Evolutionary conservation across 1,140 invertebrate genomes (phyloP), one percentile per base, ranked within the genome.

Genomic region (Globodera rostochiensis): DNA sequence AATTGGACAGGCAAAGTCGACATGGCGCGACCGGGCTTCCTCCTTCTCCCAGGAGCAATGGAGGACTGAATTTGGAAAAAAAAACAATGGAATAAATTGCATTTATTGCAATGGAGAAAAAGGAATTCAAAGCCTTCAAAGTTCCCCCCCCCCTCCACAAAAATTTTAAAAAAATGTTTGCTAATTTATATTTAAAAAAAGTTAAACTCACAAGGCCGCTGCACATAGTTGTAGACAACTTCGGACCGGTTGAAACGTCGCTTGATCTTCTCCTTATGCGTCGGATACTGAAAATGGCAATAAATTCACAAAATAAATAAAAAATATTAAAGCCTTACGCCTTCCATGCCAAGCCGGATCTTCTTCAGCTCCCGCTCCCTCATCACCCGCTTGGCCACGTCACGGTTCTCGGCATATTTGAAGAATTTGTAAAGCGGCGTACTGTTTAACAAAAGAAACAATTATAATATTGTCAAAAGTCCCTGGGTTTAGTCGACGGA

Each of bases 41-140:
- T 99, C 97, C 86, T 99, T 99, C 90, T 99, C 98, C 98, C 98
- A 99, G 0, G 96, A 98, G 95, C 99, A 98, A 86, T 97, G 95
- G 70, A 99, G 95, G 90, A 99, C 76, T 78, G 11, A 78, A 67
- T 11, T 6, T 7, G 53, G 7, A 9, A 53, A 53, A 53, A 13
- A 13, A 60, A 3, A 19, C 11, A 4, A 60, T 13, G 11, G 57
- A 36, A 36, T 0, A 36, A 36, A 36, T 36, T 3, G 57, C 57
- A 64, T 19, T 15, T 64, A n/a, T 6, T 19, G 11, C 11, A 64
- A 64, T 19, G 11, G 57, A 60, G 57, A 64, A 64, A 64, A 11
- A 64, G 15, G 36, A 36, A 36, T 3, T 36, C 36, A 36, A 36
- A 36, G 36, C 36, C 36, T 36, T 36, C 0, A 36, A 36, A 36